Evolutionary conservation across 1,140 invertebrate species (phyloP).

Genomic region (Dinoponera quadriceps): DNA sequence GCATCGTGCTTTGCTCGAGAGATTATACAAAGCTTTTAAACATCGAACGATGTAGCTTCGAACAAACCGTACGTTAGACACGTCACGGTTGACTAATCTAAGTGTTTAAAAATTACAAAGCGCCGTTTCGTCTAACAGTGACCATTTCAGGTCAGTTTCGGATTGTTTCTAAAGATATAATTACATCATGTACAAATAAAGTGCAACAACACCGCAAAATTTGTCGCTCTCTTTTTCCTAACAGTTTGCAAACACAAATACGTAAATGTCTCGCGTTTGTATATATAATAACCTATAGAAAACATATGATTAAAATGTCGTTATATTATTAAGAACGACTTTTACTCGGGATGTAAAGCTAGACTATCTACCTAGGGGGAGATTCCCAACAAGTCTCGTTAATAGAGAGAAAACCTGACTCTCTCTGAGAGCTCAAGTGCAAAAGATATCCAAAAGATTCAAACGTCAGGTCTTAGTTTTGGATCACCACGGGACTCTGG

Average conservation of each 20-base stretch:
- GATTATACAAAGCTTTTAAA: too few relatives aligned
- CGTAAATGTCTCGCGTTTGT: too few relatives aligned
- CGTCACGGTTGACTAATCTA: too few relatives aligned
- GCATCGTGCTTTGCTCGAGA: too few relatives aligned
- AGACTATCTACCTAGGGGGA: slow-evolving; percentile 1
- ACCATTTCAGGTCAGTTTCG: neutral
- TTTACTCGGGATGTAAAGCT: slow-evolving; percentile 13
- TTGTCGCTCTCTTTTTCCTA: slow-evolving; percentile 13
- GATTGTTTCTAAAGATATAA: neutral
- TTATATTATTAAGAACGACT: neutral
- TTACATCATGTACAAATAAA: neutral
- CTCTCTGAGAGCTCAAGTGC: neutral
- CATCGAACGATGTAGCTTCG: too few relatives aligned
- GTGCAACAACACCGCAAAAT: neutral
- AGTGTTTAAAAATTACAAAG: too few relatives aligned
- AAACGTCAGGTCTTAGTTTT: slow-evolving; percentile 33
- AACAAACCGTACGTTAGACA: too few relatives aligned
- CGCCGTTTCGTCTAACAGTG: neutral
- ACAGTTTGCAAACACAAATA: slow-evolving; percentile 21
- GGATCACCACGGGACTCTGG: slow-evolving; percentile 72
- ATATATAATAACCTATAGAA: slow-evolving; percentile 14
- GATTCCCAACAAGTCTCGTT: too few relatives aligned
- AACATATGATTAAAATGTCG: slow-evolving; percentile 4
- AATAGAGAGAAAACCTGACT: slow-evolving; percentile 6
- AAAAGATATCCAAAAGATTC: slow-evolving; percentile 12